Evolutionary conservation across 2,888 invertebrate genomes (phyloP).

Genomic region (Drosophila phalerata): DNA sequence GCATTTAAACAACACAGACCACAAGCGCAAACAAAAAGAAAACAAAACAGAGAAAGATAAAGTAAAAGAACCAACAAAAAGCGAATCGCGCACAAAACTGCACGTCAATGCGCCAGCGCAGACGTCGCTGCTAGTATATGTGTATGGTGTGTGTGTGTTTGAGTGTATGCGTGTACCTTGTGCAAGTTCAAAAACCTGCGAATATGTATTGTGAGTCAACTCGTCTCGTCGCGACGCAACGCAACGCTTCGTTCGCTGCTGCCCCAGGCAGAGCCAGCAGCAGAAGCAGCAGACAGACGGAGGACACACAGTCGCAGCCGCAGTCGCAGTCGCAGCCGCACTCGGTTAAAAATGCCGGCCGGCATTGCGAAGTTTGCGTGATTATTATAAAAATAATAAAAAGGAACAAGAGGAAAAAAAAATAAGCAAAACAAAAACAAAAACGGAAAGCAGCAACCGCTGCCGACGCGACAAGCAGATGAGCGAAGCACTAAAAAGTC

Average conservation of each 20-base stretch:
- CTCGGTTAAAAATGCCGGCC: slow-evolving; percentile 81
- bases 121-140: slow-evolving; percentile 28
- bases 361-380: slow-evolving; percentile 58
- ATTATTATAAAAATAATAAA: slow-evolving; percentile 27
- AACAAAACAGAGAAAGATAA: slow-evolving; percentile 17
- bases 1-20: slow-evolving; percentile 17
- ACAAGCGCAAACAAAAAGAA: slow-evolving; percentile 13
- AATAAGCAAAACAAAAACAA: slow-evolving; percentile 42
- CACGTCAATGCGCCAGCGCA: slow-evolving; percentile 69
- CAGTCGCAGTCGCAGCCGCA: slow-evolving; percentile 27
- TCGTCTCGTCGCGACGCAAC: slow-evolving; percentile 21
- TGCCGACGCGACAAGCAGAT: slow-evolving; percentile 29
- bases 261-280: slow-evolving; percentile 39
- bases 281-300: slow-evolving; percentile 30
- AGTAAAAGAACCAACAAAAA: slow-evolving; percentile 30
- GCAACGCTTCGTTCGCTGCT: slow-evolving; percentile 16
- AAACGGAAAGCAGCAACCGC: slow-evolving; percentile 28
- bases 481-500: slow-evolving; percentile 3
- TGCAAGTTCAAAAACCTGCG: slow-evolving; percentile 82
- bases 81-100: slow-evolving; percentile 47
- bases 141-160: slow-evolving; percentile 4
- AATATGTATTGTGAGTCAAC: slow-evolving; percentile 52
- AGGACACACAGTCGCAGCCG: slow-evolving; percentile 18
- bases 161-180: slow-evolving; percentile 52
- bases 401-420: slow-evolving; percentile 15